Conservation (phyloP, 2,888 invertebrate genomes). For the Archips crataeganus region DNA sequence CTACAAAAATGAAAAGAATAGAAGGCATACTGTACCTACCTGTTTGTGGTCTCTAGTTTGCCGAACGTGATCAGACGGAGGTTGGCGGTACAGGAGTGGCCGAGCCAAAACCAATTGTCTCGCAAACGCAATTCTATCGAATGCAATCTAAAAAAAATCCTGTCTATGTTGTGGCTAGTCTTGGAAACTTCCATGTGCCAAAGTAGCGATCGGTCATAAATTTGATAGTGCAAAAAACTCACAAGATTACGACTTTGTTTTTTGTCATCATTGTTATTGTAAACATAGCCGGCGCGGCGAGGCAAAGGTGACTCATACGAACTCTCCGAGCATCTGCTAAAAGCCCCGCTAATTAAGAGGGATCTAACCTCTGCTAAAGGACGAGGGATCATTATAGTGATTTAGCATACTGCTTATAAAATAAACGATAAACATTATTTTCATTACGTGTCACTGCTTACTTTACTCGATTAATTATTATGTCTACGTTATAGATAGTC, state of each 20-base stretch:
- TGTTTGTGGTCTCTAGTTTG: slow-evolving; percentile 81
- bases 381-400: slow-evolving; percentile 18
- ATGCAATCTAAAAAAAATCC: slow-evolving; percentile 52
- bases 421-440: neutral
- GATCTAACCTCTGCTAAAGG: slow-evolving; percentile 15
- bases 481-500: neutral
- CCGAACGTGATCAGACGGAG: slow-evolving; percentile 82
- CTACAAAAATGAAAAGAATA: slow-evolving; percentile 72
- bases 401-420: neutral
- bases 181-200: slow-evolving; percentile 27
- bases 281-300: slow-evolving; percentile 63
- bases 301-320: slow-evolving; percentile 57
- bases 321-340: slow-evolving; percentile 56
- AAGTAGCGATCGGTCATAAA: slow-evolving; percentile 26
- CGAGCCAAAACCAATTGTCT: slow-evolving; percentile 69
- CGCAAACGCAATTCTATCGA: slow-evolving; percentile 53
- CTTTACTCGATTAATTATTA: neutral
- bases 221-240: slow-evolving; percentile 32
- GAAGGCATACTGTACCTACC: slow-evolving; percentile 68
- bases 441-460: neutral
- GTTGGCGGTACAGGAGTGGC: slow-evolving; percentile 66
- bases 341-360: slow-evolving; percentile 55
- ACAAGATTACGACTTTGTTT: slow-evolving; percentile 50
- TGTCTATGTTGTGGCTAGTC: slow-evolving; percentile 43
- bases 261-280: slow-evolving; percentile 70